Evolutionary conservation across 2,888 invertebrate genomes (phyloP), one percentile per base, ranked within the genome.

Genomic region (Sarcophaga carnaria): DNA sequence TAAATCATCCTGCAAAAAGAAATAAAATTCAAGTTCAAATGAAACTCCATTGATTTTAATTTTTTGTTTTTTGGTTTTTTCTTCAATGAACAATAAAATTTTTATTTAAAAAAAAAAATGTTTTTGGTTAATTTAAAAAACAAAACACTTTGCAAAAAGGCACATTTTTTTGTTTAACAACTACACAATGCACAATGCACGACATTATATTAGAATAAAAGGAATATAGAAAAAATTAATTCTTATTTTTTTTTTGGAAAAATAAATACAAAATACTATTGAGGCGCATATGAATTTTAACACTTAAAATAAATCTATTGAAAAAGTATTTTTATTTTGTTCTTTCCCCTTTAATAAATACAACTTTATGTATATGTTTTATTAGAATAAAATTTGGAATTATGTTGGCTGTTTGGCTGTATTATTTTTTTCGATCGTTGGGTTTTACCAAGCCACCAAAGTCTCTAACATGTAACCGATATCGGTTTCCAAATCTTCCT

Each of bases 401-500:
- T 22, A 66, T 60, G 59, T 77, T 69, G 66, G 47, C 69, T 70
- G 71, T 74, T 78, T 83, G 78, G 67, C 70, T 69, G 70, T 76
- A 76, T 59, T 49, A 37, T 66, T 45, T 62, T 77, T 79, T 27
- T 78, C 49, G 14, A 66, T 85, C 80, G 63, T 76, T 86, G 85
- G 37, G 54, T n/a, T 90, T 90, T 93, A 93, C 92, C 95, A 95
- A 94, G 95, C 95, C 93, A 94, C 94, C 94, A 96, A 92, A 90
- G 95, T 94, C 91, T 95, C 95, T 93, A 96, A 95, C 93, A 96
- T 94, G 93, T 95, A 94, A 94, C 95, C 96, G 93, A 95, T 94
- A 88, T 95, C 94, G 92, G 94, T 95, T 93, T 94, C 94, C 93
- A 95, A 93, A 92, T 96, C 96, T 93, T 95, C 96, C 96, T 96